phyloP scores from a whole-genome alignment of 30 jellyfish, hydroid and myxozoan genomes.

The Aurelia sp. region DNA sequence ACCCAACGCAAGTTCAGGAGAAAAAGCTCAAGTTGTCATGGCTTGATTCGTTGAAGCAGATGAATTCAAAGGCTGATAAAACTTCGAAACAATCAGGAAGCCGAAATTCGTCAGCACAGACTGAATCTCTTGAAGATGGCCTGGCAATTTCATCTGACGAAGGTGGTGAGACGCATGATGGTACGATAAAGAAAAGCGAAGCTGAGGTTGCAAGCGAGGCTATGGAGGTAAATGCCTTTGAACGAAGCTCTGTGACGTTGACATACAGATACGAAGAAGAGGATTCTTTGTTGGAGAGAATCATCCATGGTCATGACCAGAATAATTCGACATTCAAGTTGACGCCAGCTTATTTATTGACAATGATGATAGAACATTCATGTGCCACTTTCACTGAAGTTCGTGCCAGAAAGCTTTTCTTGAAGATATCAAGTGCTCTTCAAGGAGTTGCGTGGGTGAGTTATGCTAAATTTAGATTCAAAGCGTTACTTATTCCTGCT shows the following conservation, averaged over 20 bases:
- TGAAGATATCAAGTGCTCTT: constrained; percentile 91
- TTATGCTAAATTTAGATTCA: background rate
- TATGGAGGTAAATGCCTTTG: background rate
- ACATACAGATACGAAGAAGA: constrained; percentile 67
- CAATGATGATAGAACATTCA: constrained; percentile 95
- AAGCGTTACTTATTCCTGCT: no score
- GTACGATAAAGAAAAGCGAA: background rate
- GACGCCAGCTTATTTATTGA: constrained; percentile 83
- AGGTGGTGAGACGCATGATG: background rate
- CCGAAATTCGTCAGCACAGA: background rate
- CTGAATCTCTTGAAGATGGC: background rate
- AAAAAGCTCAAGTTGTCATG: constrained; percentile 58
- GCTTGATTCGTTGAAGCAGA: constrained; percentile 65
- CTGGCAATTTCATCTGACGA: constrained; percentile 6
- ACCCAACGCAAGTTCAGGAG: constrained; percentile 77
- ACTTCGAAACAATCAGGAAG: background rate
- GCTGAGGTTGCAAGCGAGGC: background rate
- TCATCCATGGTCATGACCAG: constrained; percentile 68
- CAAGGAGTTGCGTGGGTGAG: constrained; percentile 99
- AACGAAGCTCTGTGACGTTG: constrained; percentile 67
- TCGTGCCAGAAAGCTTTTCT: constrained; percentile 79
- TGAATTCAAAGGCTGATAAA: background rate
- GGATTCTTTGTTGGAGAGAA: constrained; percentile 77
- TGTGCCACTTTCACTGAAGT: constrained; percentile 90
- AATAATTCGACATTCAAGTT: constrained; percentile 64